Evolutionary conservation across 2,888 invertebrate genomes (phyloP), one percentile per base, ranked within the genome.

Genomic region (Torymus auratus): DNA sequence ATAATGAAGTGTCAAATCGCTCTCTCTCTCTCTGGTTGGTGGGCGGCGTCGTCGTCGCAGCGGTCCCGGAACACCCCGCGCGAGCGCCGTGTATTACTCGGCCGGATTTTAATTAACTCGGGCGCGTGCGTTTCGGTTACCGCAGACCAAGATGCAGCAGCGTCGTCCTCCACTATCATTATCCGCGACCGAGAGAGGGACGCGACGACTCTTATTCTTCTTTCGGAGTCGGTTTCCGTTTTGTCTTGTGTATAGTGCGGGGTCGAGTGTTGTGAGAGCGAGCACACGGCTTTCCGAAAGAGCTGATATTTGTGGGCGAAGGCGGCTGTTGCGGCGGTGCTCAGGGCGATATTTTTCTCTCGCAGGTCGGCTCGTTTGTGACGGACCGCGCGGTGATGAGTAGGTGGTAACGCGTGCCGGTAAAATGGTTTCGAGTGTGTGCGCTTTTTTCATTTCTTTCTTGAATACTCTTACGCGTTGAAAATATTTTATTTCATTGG

Each of bases 1-100:
- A 90, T 91, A 90, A 91, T 89, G 90, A 91, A 90, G 90, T 90
- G 90, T 91, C 90, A 90, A 91, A 90, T 90, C 89, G 90, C 78
- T 77, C 67, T 72, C 78, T 28, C 28, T 28, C 28, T 28, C 28
- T 28, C 28, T 28, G 28, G 28, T 28, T 84, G 85, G 87, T 88
- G 89, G 90, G 89, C 90, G 89, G 86, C 81, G 7, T 50, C 62
- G 52, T 20, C 60, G 50, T 73, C 23, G n/a, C 81, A 65, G 41
- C 61, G 68, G 82, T 81, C 76, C 76, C 75, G 81, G 83, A 84
- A 83, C 83, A 78, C 80, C 75, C 74, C 80, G 65, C 65, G 50
- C 20, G 17, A 17, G 14, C 60, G 15, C 80, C 70, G 76, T 72
- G 78, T 78, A 83, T 77, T 88, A 88, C 88, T 84, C 81, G 79